Evolutionary conservation across 2,113 vertebrate species (phyloP), one percentile per base, ranked within the genome.

Genomic region (Leptobrachium ailaonicum): DNA sequence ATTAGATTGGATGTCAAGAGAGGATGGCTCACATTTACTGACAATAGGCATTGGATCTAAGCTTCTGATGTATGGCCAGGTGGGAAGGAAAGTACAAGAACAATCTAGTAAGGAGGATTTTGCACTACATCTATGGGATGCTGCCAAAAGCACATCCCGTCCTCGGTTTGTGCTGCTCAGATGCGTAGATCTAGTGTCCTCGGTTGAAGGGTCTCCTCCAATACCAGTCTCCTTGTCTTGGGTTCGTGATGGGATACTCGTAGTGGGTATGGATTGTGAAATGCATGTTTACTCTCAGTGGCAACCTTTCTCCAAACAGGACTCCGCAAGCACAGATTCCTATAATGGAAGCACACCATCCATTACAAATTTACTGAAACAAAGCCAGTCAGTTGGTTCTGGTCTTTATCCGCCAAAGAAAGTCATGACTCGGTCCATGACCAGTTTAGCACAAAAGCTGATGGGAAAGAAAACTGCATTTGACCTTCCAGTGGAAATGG

Each of bases 201-300:
- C 97, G 67, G 95, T 99, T 6, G 97, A 98, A 83, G 96, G 96
- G 6, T 96, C 95, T 0, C 88, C 92, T 66, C 95, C 97, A 68
- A 92, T 97, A 84, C 98, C 98, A 10, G 95, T 98, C 45, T 98
- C 96, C 54, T 92, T 99, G 76, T 99, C 98, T 44, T 99, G 98
- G 98, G 97, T 99, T 41, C 93, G 98, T 75, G 97, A 99, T 88
- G 98, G 98, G 63, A 98, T 99, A 85, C 87, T 99, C 70, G 97
- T 99, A 2, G 95, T 98, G 64, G 98, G 97, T 79, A 99, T 99
- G 97, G 97, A 99, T 80, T 99, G 96, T 84, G 98, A 99, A 89
- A 99, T 99, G 97, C 97, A 98, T 14, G 97, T 99, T 14, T 99
- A 99, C 86, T 99, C 96, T 75, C 98, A 99, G 68, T 99, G 98